These are phyloP conservation scores for Cyprichromis sp. DNA, from an alignment of 2,113 vertebrate genomes.

Conservation along the genomic window DNA sequence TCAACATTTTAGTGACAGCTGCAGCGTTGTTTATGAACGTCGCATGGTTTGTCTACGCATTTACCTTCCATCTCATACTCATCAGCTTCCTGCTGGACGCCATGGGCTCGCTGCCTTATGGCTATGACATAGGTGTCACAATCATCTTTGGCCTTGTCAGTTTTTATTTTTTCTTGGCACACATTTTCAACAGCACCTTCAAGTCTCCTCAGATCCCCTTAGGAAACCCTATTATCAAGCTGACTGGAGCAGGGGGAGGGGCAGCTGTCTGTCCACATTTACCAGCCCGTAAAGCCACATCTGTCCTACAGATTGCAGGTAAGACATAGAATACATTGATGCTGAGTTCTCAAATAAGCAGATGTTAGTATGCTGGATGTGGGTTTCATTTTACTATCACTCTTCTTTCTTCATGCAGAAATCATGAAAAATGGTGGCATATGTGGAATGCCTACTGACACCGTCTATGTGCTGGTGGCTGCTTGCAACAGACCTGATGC, in stretches of 20 bases:
- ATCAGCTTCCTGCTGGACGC: slow-evolving; percentile 83
- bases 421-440: slow-evolving; percentile 84
- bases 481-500: slow-evolving; percentile 82
- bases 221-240: slow-evolving; percentile 71
- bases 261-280: slow-evolving; percentile 73
- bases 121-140: slow-evolving; percentile 78
- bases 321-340: neutral
- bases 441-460: slow-evolving; percentile 86
- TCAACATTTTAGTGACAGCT: slow-evolving; percentile 75
- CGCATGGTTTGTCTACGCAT: slow-evolving; percentile 76
- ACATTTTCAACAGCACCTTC: slow-evolving; percentile 74
- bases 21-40: slow-evolving; percentile 74
- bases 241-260: slow-evolving; percentile 67
- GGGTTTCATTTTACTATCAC: neutral
- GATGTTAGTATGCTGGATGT: neutral
- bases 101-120: slow-evolving; percentile 64
- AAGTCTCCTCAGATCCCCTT: slow-evolving; percentile 73
- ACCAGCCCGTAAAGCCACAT: slow-evolving; percentile 76
- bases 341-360: neutral
- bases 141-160: slow-evolving; percentile 82
- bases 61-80: slow-evolving; percentile 78
- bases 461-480: slow-evolving; percentile 85
- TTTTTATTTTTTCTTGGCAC: slow-evolving; percentile 83
- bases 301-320: slow-evolving; percentile 84
- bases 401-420: slow-evolving; percentile 55